Evolutionary conservation across 2,888 invertebrate species (phyloP).

Genomic region (Blastobasis adustella): DNA sequence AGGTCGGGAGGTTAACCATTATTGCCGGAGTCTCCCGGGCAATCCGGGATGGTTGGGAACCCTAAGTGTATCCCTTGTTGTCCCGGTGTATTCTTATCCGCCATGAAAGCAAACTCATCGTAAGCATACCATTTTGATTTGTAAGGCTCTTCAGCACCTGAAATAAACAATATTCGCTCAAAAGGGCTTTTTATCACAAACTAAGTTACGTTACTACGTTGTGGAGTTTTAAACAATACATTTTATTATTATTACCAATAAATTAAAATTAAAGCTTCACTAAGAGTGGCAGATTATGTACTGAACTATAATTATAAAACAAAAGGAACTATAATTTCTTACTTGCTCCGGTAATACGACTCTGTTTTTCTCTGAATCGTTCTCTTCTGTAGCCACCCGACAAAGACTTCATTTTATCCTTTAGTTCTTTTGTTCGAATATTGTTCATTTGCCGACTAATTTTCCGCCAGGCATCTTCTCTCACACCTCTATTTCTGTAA

Average conservation of each 20-base stretch:
- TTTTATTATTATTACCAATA: background rate
- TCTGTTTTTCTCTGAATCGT: slow-evolving; percentile 18
- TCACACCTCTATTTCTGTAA: slow-evolving; percentile 22
- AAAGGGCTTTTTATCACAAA: background rate
- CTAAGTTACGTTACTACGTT: background rate
- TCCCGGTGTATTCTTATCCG: slow-evolving; percentile 19
- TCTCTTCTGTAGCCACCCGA: slow-evolving; percentile 20
- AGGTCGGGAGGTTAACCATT: too few species aligned
- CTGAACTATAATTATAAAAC: background rate
- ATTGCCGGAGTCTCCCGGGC: too few species aligned
- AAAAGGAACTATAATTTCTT: slow-evolving; percentile 8
- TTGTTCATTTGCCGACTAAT: slow-evolving; percentile 13
- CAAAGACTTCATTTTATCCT: slow-evolving; percentile 20
- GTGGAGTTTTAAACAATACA: background rate
- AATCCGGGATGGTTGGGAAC: too few species aligned
- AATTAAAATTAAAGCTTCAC: background rate
- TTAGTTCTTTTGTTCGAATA: slow-evolving; percentile 10
- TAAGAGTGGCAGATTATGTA: background rate
- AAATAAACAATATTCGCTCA: slow-evolving; percentile 11
- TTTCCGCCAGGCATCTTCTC: slow-evolving; percentile 23
- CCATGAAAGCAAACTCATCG: slow-evolving; percentile 18
- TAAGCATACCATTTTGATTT: slow-evolving; percentile 13
- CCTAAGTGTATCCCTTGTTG: slow-evolving; percentile 14
- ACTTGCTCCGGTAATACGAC: slow-evolving; percentile 18
- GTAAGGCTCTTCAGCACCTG: slow-evolving; percentile 12